Conservation (phyloP, 1,140 invertebrate genomes). For the Pogonomyrmex californicus region DNA sequence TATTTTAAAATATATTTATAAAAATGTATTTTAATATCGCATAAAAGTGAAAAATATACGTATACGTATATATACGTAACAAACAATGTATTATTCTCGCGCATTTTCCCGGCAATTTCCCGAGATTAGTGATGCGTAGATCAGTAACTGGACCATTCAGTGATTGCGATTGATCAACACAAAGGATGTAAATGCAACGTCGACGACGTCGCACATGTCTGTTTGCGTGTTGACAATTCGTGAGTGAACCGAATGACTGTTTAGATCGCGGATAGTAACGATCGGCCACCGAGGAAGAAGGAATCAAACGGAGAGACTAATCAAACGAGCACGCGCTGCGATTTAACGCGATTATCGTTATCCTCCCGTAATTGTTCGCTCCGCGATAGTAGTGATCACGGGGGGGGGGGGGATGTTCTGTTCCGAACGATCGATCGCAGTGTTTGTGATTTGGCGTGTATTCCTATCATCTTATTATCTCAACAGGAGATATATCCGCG, state of each 20-base stretch:
- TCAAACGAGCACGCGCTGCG: conserved; percentile 45
- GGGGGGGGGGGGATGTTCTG: neutral
- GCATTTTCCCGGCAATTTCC: neutral
- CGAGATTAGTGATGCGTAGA: neutral
- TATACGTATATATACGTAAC: neutral
- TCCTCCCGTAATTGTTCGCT: conserved; percentile 29
- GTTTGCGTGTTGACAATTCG: conserved; percentile 57
- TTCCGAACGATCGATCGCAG: neutral
- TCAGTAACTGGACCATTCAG: neutral
- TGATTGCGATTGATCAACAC: conserved; percentile 18
- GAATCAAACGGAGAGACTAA: conserved; percentile 57
- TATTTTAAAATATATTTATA: no score
- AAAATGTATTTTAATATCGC: neutral
- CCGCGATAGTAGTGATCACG: conserved; percentile 25
- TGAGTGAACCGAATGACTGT: conserved; percentile 35
- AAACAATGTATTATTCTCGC: no score
- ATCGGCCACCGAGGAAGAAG: conserved; percentile 45
- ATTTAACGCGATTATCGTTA: conserved; percentile 57
- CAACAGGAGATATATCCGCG: neutral
- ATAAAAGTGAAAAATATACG: neutral
- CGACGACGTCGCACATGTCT: conserved; percentile 6
- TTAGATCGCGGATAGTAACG: conserved; percentile 54
- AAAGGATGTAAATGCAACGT: conserved; percentile 29
- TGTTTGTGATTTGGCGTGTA: neutral
- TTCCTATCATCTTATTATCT: conserved; percentile 16